Evolutionary conservation across 2,113 vertebrate species (phyloP), one percentile per base, ranked within the genome.

Genomic region (Eclectus roratus): DNA sequence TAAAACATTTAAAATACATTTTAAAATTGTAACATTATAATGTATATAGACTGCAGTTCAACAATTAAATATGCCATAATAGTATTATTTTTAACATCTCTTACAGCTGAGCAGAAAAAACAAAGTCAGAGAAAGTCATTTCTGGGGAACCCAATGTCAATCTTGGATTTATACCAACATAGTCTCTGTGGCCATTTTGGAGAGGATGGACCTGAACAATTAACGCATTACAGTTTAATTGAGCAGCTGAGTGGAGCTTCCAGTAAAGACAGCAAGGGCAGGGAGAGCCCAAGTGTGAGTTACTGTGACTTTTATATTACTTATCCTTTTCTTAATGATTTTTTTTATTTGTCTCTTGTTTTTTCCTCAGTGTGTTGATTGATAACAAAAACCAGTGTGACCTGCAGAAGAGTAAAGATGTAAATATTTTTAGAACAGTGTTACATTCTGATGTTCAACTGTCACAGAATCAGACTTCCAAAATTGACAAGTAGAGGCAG

Each of bases 121-220:
- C 93, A 93, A 74, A 96, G 64, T 88, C 93, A 96, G 64, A 97
- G 88, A 56, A 97, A 80, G 88, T 93, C 94, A 0, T 93, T 93
- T 90, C 93, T 96, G 84, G 95, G 93, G 80, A 97, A 60, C 69
- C 88, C 95, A 1, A 96, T 97, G 73, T 96, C 97, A 11, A 97
- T 98, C 66, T 91, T 97, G 95, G 97, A 97, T 88, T 96, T 97
- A 87, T 97, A 97, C 87, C 98, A 97, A 35, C 97, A 97, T 64
- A 94, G 92, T 69, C 83, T 97, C 64, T 97, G 93, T 95, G 91
- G 93, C 80, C 96, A 74, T 63, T 97, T 96, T 92, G 91, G 88
- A 90, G 92, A 96, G 47, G 96, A 96, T 50, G 94, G 85, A 83
- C 96, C 89, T 74, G 96, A 96, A 80, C 96, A 97, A 77, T 94